Base-by-base conservation (phyloP, 2,113 vertebrate genomes). In the Boleophthalmus pectinirostris region DNA sequence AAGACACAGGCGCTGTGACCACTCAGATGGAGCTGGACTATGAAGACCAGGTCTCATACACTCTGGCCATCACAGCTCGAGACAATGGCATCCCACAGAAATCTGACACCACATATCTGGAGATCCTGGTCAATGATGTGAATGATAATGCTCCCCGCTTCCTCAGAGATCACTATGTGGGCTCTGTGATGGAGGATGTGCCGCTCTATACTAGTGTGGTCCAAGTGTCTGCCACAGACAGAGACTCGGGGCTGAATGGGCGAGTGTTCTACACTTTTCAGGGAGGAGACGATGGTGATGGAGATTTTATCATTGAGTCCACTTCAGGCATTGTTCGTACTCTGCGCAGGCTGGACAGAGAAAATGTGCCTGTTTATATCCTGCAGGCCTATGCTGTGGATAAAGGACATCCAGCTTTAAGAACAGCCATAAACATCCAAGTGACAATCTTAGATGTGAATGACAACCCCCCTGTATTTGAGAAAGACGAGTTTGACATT, bases 61-160 rank as follows among this genome's bases (percentile, higher is more conserved):
- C 97, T 0, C 77, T 99, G 21, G 97, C 97, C 84, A 96, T 99
- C 88, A 99, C 97, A 0, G 97, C 97, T 0, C 94, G 94, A 0
- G 97, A 99, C 81, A 98, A 98, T 0, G 97, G 97, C 77, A 98
- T 99, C 79, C 97, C 97, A 0, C 97, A 98, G 88, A 99, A 99
- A 85, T 98, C 97, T 0, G 97, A 98, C 88, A 99, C 97, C 16
- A 98, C 97, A 15, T 99, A 98, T 84, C 85, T 99, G 83, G 97
- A 99, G 92, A 99, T 99, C 71, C 89, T 98, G 68, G 96, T 99
- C 46, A 99, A 94, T 0, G 97, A 99, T 0, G 95, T 98, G 3
- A 99, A 99, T 0, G 97, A 98, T 90, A 99, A 99, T 0, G 93
- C 95, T 0, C 97, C 97, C 1, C 95, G 95, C 65, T 99, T 99